Percentiles rank a stretch among this genome's conserved stretches.
phyloP scores from a whole-genome alignment of 2,888 invertebrate genomes.

The Limenitis camilla region DNA sequence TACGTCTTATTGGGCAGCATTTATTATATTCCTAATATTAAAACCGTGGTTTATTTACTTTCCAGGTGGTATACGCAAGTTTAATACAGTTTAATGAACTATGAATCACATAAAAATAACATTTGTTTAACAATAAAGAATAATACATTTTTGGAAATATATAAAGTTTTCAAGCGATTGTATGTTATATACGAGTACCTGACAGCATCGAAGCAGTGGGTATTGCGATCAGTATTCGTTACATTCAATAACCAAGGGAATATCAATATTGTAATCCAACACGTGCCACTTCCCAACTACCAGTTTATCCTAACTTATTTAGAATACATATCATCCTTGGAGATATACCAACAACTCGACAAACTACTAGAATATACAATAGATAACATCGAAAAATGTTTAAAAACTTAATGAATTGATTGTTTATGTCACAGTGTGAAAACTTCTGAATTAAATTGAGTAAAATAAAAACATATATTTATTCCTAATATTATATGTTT shows the following conservation, averaged over 20 bases:
- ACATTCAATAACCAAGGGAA: conserved; percentile 8
- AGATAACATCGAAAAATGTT: neutral
- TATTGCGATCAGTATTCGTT: conserved; percentile 9
- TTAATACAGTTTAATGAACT: neutral
- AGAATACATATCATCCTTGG: conserved; percentile 6
- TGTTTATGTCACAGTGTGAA: too few relatives aligned
- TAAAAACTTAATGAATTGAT: too few relatives aligned
- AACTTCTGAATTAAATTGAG: too few relatives aligned
- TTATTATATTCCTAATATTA: too few relatives aligned
- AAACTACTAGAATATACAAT: neutral
- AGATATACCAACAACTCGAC: conserved; percentile 3
- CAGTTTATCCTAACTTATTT: conserved; percentile 5
- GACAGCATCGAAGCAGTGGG: neutral
- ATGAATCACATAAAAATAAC: too few relatives aligned
- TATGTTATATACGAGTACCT: neutral
- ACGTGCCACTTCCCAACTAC: conserved; percentile 6
- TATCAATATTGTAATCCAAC: conserved; percentile 11
- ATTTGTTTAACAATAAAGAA: too few relatives aligned
- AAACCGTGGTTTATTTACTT: too few relatives aligned
- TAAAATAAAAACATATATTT: too few relatives aligned
- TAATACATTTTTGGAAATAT: too few relatives aligned
- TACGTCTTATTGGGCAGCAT: too few relatives aligned
- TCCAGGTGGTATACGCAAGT: too few relatives aligned
- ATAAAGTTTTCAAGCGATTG: neutral
- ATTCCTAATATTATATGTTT: too few relatives aligned